A percentile compares a stretch with the other conserved stretches of the same genome.
Conservation (phyloP, 1,140 invertebrate species). For the Apis mellifera region Amel_HAv3.1 CM009934.2:3528501-3529000, state of each 20-base stretch:
- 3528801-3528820: background rate
- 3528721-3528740: background rate
- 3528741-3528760: background rate
- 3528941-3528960: background rate
- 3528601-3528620: too few relatives aligned
- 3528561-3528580: too few relatives aligned
- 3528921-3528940: conserved; percentile 7
- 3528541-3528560: too few relatives aligned
- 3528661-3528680: background rate
- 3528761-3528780: background rate
- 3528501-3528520: too few relatives aligned
- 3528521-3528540: too few relatives aligned
- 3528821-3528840: conserved; percentile 21
- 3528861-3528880: conserved; percentile 13
- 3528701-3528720: background rate
- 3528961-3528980: background rate
- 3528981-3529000: background rate
- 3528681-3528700: background rate
- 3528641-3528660: background rate
- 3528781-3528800: conserved; percentile 1
- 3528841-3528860: conserved; percentile 5
- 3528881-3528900: conserved; percentile 14
- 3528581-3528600: too few relatives aligned
- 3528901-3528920: conserved; percentile 16
- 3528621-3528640: background rate